phyloP scores from a whole-genome alignment of 2,888 invertebrate species.

The Gonocerus acuteangulatus region DNA sequence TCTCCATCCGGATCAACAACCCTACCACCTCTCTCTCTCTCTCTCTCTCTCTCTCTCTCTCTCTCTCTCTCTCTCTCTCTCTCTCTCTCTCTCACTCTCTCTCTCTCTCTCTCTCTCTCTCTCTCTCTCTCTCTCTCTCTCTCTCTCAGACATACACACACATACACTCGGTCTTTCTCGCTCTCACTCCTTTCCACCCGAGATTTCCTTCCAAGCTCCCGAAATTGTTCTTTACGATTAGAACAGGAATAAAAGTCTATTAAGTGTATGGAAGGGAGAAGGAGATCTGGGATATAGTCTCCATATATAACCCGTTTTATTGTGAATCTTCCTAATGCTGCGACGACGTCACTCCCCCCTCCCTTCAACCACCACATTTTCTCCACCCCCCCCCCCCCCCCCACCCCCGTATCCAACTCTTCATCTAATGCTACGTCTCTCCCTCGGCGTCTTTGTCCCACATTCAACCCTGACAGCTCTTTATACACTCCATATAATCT shows the following conservation, averaged over 20 bases:
- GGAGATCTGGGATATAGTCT: background rate
- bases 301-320: slow-evolving; percentile 7
- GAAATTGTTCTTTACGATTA: slow-evolving; percentile 33
- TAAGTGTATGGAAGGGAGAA: slow-evolving; percentile 20
- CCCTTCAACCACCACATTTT: background rate
- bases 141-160: background rate
- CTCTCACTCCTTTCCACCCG: background rate
- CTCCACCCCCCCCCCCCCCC: background rate
- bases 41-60: slow-evolving; percentile 10
- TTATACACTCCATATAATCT: slow-evolving; percentile 1
- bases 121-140: slow-evolving; percentile 18
- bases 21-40: no score
- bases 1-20: no score
- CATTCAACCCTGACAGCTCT: background rate
- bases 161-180: slow-evolving; percentile 12
- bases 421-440: background rate
- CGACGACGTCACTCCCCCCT: background rate
- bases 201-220: background rate
- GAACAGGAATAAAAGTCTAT: slow-evolving; percentile 35
- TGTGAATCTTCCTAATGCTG: background rate
- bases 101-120: slow-evolving; percentile 1
- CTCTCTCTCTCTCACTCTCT: slow-evolving; percentile 9
- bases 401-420: background rate
- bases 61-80: slow-evolving; percentile 20
- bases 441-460: background rate